Percentiles rank a stretch among this genome's conserved stretches.
phyloP scores from a whole-genome alignment of 2,888 invertebrate genomes.

The Pteria penguin region DNA sequence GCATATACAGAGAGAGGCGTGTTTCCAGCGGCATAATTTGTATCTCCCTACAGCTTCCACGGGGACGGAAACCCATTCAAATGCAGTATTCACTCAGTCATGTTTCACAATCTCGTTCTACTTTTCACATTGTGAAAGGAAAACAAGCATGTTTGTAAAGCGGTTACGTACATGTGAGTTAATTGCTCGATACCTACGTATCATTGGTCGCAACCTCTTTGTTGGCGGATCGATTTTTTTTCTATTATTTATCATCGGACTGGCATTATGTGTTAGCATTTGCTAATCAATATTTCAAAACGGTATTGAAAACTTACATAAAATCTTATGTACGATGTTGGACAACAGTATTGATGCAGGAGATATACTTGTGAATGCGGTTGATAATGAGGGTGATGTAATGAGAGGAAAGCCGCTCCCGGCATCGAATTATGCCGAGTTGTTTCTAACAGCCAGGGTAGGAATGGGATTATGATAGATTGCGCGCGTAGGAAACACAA shows the following conservation, averaged over 20 bases:
- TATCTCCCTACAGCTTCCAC: not conserved
- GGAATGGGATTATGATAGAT: too few species aligned
- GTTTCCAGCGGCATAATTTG: slow-evolving; percentile 15
- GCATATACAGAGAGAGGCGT: slow-evolving; percentile 18
- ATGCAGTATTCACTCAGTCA: not conserved
- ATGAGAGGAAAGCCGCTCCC: too few species aligned
- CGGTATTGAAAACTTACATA: not conserved
- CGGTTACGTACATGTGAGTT: not conserved
- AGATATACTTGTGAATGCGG: too few species aligned
- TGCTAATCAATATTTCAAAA: slow-evolving; percentile 27
- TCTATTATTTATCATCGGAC: slow-evolving; percentile 29
- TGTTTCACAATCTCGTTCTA: not conserved
- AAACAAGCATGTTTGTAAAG: not conserved
- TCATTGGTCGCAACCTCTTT: not conserved
- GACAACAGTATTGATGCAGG: too few species aligned
- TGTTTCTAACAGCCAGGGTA: too few species aligned
- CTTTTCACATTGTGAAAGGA: not conserved
- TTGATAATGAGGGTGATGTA: too few species aligned
- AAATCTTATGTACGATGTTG: too few species aligned
- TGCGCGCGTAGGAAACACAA: too few species aligned
- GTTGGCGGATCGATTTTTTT: slow-evolving; percentile 7
- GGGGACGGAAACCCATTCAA: not conserved
- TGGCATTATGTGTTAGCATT: slow-evolving; percentile 7
- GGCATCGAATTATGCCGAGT: too few species aligned
- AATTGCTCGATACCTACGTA: not conserved